Evolutionary conservation across 2,888 invertebrate genomes (phyloP).

Genomic region (Agriopis leucophaearia): DNA sequence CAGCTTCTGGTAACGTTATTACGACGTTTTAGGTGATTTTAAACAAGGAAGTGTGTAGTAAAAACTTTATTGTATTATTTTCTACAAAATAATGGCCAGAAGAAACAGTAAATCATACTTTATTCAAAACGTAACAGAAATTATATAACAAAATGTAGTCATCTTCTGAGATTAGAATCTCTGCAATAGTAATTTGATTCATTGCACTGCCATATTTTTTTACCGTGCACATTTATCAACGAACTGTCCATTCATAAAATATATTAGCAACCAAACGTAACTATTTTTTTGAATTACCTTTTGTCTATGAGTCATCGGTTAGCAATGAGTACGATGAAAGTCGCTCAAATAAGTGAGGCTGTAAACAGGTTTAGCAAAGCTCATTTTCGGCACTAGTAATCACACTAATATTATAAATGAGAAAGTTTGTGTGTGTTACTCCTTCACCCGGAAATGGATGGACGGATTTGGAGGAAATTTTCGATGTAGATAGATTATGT

Average conservation of each 20-base stretch:
- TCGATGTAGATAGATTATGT: too few species aligned
- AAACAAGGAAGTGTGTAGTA: slow-evolving; percentile 7
- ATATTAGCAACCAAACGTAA: slow-evolving; percentile 6
- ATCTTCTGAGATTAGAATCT: slow-evolving; percentile 19
- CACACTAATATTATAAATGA: too few species aligned
- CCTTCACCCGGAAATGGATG: too few species aligned
- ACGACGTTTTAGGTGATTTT: slow-evolving; percentile 8
- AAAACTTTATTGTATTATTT: slow-evolving; percentile 10
- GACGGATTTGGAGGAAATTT: too few species aligned
- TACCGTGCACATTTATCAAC: slow-evolving; percentile 25
- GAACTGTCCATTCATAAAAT: slow-evolving; percentile 36
- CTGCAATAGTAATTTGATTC: slow-evolving; percentile 22
- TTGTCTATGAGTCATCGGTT: slow-evolving; percentile 3
- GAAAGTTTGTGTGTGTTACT: too few species aligned
- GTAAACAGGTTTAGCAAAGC: not conserved
- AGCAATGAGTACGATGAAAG: not conserved
- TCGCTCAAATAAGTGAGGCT: not conserved
- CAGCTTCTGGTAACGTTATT: not conserved
- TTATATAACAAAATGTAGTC: slow-evolving; percentile 25
- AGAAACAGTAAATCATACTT: slow-evolving; percentile 39
- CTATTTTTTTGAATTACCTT: not conserved
- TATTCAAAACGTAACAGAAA: slow-evolving; percentile 38
- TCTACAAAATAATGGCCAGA: slow-evolving; percentile 23
- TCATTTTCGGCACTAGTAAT: not conserved
- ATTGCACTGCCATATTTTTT: slow-evolving; percentile 24